These are phyloP conservation scores for Lutjanus erythropterus DNA, from an alignment of 2,113 vertebrate species.

Conservation along the genomic window DNA sequence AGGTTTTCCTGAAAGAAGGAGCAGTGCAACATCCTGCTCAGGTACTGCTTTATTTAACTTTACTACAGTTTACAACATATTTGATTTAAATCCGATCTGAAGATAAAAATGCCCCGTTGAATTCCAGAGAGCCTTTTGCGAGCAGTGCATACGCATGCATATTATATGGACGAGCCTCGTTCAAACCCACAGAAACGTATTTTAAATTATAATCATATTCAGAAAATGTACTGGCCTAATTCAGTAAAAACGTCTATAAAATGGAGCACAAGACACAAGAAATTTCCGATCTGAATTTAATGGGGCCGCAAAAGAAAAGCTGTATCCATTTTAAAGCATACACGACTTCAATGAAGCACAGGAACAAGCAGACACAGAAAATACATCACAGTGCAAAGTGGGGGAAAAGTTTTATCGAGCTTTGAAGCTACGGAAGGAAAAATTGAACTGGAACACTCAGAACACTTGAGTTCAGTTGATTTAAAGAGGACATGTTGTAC, in stretches of 20 bases:
- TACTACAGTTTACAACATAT: background rate
- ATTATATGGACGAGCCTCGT: conserved; percentile 19
- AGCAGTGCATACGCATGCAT: conserved; percentile 10
- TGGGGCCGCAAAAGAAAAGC: background rate
- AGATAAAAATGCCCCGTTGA: too few species aligned
- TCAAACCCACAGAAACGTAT: conserved; percentile 5
- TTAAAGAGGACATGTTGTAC: conserved; percentile 32
- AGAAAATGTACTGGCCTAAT: conserved; percentile 10
- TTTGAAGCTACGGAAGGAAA: conserved; percentile 4
- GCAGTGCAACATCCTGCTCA: background rate
- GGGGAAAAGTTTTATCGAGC: background rate
- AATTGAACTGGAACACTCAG: conserved; percentile 1
- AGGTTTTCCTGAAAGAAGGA: background rate
- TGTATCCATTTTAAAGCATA: conserved; percentile 7
- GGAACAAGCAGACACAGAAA: conserved; percentile 29
- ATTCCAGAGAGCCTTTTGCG: background rate
- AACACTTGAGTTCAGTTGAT: conserved; percentile 18
- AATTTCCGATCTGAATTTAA: conserved; percentile 6
- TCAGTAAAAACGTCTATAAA: background rate
- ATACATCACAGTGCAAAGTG: background rate
- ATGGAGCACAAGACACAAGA: background rate
- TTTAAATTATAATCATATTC: conserved; percentile 24
- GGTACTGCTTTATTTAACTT: background rate
- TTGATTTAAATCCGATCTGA: background rate
- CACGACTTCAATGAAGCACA: background rate